Evolutionary conservation across 2,113 vertebrate genomes (phyloP).

Genomic region (Stegostoma tigrinum): DNA sequence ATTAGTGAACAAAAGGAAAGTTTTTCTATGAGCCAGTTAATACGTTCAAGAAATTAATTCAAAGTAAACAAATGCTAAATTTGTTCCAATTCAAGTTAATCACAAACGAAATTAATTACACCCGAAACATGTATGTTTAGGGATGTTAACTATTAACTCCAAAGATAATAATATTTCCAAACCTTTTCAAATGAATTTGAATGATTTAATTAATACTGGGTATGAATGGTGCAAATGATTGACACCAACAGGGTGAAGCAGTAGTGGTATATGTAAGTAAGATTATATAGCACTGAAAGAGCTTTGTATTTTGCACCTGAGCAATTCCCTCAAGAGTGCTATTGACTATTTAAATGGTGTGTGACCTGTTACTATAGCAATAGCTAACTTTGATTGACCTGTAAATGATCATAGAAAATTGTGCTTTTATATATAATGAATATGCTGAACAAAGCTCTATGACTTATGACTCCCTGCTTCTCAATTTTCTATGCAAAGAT

Average conservation of each 20-base stretch:
- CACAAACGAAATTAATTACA: background rate
- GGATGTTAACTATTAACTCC: background rate
- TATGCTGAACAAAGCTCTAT: background rate
- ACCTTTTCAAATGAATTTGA: background rate
- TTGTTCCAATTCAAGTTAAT: background rate
- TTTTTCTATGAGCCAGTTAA: background rate
- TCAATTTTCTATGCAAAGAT: background rate
- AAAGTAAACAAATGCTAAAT: background rate
- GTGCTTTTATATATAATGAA: background rate
- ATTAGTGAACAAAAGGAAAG: background rate
- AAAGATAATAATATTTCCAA: background rate
- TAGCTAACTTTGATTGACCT: background rate
- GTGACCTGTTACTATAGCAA: background rate
- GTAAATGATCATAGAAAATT: background rate
- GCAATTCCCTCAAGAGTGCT: background rate
- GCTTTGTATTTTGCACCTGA: background rate
- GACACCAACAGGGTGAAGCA: background rate
- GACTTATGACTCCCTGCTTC: background rate
- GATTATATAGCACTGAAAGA: background rate
- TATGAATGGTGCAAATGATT: background rate
- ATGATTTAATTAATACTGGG: background rate
- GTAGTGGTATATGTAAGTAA: background rate
- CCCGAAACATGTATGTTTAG: background rate
- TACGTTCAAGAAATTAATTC: background rate
- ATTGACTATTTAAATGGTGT: background rate